phyloP scores from a whole-genome alignment of 2,797 vertebrate genomes.

The Carcharodon carcharias region DNA sequence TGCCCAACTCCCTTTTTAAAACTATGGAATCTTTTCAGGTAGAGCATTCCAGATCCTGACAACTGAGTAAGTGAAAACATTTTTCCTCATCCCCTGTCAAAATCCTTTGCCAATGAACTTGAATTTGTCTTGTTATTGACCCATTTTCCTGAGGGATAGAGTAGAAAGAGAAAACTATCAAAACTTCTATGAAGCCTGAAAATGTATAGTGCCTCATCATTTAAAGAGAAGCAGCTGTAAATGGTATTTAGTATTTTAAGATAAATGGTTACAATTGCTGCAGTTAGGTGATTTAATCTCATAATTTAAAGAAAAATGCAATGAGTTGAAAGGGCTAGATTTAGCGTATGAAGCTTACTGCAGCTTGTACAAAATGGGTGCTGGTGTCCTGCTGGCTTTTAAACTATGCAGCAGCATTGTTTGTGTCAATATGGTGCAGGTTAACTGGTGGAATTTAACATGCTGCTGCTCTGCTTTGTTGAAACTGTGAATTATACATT shows the following conservation, averaged over 20 bases:
- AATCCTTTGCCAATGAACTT: neutral
- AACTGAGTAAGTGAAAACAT: neutral
- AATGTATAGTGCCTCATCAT: neutral
- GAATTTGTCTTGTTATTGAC: neutral
- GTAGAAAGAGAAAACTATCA: no score
- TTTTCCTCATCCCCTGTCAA: neutral
- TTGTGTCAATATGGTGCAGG: neutral
- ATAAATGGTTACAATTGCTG: neutral
- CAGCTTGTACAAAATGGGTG: neutral
- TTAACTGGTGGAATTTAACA: neutral
- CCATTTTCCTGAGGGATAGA: no score
- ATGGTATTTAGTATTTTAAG: neutral
- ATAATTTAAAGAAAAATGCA: neutral
- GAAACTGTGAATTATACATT: neutral
- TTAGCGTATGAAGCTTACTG: neutral
- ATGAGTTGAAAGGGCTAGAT: neutral
- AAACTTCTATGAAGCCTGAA: neutral
- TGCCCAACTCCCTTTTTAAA: neutral
- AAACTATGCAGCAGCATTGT: neutral
- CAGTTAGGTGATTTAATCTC: neutral
- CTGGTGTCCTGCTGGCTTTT: neutral
- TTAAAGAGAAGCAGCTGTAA: neutral
- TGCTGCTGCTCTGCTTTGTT: neutral
- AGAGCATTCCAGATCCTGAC: neutral
- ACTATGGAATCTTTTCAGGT: neutral